These are phyloP conservation scores for Coelinius sp. DNA, from an alignment of 2,888 invertebrate genomes.

Conservation along the genomic window DNA sequence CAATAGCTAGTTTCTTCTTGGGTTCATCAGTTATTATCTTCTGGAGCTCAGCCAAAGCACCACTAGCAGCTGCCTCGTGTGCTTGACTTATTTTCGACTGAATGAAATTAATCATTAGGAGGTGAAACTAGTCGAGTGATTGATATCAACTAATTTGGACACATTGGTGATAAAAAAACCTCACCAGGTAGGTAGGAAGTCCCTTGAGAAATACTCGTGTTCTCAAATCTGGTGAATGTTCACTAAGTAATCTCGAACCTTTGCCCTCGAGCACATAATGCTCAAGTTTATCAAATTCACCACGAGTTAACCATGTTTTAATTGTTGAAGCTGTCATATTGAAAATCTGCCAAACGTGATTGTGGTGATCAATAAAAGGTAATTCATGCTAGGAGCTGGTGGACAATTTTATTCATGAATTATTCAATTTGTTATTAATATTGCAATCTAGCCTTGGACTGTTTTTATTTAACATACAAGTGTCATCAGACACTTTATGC, in stretches of 20 bases:
- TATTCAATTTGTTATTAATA: not conserved
- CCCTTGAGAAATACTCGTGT: slow-evolving; percentile 78
- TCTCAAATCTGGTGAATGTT: slow-evolving; percentile 76
- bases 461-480: not conserved
- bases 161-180: too few relatives aligned
- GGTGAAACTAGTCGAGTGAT: not conserved
- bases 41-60: slow-evolving; percentile 79
- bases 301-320: slow-evolving; percentile 74
- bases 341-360: slow-evolving; percentile 46
- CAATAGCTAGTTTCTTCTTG: slow-evolving; percentile 74
- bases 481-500: not conserved
- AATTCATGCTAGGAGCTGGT: too few relatives aligned
- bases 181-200: slow-evolving; percentile 79
- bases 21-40: slow-evolving; percentile 69
- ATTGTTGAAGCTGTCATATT: slow-evolving; percentile 72
- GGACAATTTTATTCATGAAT: too few relatives aligned
- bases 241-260: slow-evolving; percentile 77
- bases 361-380: too few relatives aligned
- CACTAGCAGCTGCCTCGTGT: slow-evolving; percentile 83
- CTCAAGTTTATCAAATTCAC: slow-evolving; percentile 79
- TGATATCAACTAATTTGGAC: not conserved
- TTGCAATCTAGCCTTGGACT: not conserved
- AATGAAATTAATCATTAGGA: not conserved
- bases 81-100: slow-evolving; percentile 82
- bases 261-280: slow-evolving; percentile 79